Evolutionary conservation across 2,797 vertebrate species (phyloP).

Genomic region (Rousettus madagascariensis): DNA sequence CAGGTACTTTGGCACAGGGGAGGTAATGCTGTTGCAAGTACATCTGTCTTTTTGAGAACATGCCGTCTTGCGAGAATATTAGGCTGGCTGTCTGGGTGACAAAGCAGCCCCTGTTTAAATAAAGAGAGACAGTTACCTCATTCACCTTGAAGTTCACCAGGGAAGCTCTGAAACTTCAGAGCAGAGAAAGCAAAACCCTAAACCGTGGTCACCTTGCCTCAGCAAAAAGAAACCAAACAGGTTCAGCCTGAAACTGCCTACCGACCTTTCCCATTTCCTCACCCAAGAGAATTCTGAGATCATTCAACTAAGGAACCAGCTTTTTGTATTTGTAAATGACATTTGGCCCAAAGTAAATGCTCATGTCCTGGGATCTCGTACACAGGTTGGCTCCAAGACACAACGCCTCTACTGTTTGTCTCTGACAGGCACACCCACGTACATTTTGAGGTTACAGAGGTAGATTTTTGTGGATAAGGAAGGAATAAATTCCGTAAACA

Average conservation of each 20-base stretch:
- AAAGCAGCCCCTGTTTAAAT: constrained; percentile 45
- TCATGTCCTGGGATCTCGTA: neutral
- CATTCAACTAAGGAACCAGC: neutral
- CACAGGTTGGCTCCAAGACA: neutral
- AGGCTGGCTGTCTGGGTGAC: constrained; percentile 8
- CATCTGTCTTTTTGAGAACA: neutral
- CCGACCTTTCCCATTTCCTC: constrained; percentile 10
- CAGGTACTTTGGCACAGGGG: neutral
- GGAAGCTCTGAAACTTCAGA: constrained; percentile 39
- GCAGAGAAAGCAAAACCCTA: constrained; percentile 46
- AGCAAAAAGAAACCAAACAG: constrained; percentile 72
- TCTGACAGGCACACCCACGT: constrained; percentile 1
- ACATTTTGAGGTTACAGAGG: constrained; percentile 6
- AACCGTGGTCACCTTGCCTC: neutral
- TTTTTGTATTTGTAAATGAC: neutral
- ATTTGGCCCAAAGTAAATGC: neutral
- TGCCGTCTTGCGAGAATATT: neutral
- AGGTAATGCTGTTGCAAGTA: neutral
- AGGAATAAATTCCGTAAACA: constrained; percentile 53
- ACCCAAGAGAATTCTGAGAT: constrained; percentile 8
- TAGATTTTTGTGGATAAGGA: constrained; percentile 44
- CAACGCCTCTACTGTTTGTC: neutral
- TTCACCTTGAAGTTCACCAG: constrained; percentile 5
- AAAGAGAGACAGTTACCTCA: constrained; percentile 28
- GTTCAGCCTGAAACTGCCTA: constrained; percentile 60